phyloP scores from a whole-genome alignment of 2,113 vertebrate species.

The Monopterus albus region DNA sequence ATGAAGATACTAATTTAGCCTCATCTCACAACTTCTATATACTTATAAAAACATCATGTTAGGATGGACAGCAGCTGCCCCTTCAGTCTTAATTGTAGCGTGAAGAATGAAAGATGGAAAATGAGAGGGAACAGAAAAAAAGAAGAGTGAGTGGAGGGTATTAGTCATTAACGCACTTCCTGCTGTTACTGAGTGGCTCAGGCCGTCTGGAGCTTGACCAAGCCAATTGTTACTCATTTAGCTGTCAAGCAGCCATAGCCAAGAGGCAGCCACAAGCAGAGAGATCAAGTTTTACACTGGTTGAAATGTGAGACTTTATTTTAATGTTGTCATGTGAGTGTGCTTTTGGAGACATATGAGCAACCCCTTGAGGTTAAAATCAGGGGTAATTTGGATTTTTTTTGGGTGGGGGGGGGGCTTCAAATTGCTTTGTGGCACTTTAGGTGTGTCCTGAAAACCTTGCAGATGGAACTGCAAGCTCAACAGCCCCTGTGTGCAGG shows the following conservation, averaged over 20 bases:
- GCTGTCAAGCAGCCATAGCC: constrained; percentile 52
- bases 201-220: constrained; percentile 44
- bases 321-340: constrained; percentile 10
- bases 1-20: not conserved
- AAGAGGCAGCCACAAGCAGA: constrained; percentile 31
- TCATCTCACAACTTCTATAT: not conserved
- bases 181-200: constrained; percentile 58
- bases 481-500: constrained; percentile 5
- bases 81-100: not conserved
- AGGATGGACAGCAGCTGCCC: not conserved
- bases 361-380: constrained; percentile 14
- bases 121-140: constrained; percentile 11
- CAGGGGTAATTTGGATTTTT: not conserved
- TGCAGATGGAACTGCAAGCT: constrained; percentile 1
- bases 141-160: constrained; percentile 34
- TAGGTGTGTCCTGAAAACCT: not conserved
- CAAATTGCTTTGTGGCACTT: constrained; percentile 10
- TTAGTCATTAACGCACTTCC: constrained; percentile 64
- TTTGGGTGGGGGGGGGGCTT: too few species aligned
- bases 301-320: constrained; percentile 29
- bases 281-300: constrained; percentile 2
- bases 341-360: constrained; percentile 20
- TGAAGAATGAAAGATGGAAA: constrained; percentile 11
- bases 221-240: constrained; percentile 64
- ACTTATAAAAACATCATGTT: not conserved